Conservation (phyloP, 2,888 invertebrate genomes). For the Pseudeuparius sepicola region DNA sequence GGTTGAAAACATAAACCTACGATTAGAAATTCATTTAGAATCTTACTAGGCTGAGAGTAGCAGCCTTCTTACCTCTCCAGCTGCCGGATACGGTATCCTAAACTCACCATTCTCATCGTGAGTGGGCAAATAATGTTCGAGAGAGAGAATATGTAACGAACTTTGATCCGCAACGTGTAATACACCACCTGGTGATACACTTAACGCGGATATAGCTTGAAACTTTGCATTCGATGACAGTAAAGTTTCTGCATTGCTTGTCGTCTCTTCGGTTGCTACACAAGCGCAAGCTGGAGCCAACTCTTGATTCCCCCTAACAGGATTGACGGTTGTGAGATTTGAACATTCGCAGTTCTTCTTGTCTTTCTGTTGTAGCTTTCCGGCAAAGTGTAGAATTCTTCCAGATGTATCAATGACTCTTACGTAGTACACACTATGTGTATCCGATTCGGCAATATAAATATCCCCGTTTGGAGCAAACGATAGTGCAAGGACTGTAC, state of each 20-base stretch:
- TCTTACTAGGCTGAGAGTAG: too few relatives aligned
- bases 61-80: conserved; percentile 91
- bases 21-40: neutral
- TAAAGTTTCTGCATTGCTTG: conserved; percentile 73
- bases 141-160: conserved; percentile 70
- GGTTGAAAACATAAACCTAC: conserved; percentile 67
- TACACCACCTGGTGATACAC: conserved; percentile 92
- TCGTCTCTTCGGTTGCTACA: conserved; percentile 44
- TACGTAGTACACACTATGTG: conserved; percentile 71
- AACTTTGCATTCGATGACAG: conserved; percentile 86
- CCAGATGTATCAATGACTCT: conserved; percentile 83
- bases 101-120: conserved; percentile 86
- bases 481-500: conserved; percentile 79
- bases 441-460: conserved; percentile 89
- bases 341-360: conserved; percentile 49
- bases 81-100: conserved; percentile 86
- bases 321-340: conserved; percentile 44
- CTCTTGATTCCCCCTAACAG: conserved; percentile 33
- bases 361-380: conserved; percentile 57
- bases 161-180: conserved; percentile 94
- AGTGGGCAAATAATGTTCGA: conserved; percentile 78
- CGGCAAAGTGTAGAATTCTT: conserved; percentile 84
- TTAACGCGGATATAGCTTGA: conserved; percentile 78
- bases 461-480: conserved; percentile 88
- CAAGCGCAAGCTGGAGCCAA: conserved; percentile 30